Evolutionary conservation across 2,888 invertebrate genomes (phyloP).

Genomic region (Gnatocerus cornutus): DNA sequence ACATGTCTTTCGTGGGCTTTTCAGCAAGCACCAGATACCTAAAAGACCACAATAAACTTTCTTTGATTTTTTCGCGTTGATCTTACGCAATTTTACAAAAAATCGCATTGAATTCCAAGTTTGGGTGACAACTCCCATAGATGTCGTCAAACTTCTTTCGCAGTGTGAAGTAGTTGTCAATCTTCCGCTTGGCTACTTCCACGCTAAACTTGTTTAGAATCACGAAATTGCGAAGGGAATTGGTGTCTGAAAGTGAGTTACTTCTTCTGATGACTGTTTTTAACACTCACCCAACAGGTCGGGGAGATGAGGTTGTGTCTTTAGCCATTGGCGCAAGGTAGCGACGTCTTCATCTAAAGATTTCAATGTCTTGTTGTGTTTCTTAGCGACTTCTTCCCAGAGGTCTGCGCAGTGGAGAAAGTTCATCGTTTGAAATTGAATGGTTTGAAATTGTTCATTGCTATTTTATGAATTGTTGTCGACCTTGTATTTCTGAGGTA

Average conservation of each 20-base stretch:
- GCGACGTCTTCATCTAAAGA: background rate
- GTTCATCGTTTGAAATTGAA: no score
- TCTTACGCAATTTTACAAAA: background rate
- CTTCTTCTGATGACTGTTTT: background rate
- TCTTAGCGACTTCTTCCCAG: background rate
- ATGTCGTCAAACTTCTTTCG: background rate
- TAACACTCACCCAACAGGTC: background rate
- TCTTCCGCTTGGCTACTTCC: slow-evolving; percentile 8
- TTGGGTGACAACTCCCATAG: background rate
- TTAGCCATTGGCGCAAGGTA: background rate
- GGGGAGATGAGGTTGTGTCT: background rate
- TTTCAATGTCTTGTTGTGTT: background rate
- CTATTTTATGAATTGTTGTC: no score
- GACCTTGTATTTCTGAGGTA: no score
- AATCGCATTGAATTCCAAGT: background rate
- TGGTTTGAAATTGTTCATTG: no score
- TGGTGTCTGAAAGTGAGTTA: background rate
- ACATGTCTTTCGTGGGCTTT: background rate
- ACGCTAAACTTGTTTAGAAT: slow-evolving; percentile 9
- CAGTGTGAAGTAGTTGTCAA: slow-evolving; percentile 3
- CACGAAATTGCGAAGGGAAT: slow-evolving; percentile 1
- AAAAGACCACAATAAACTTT: background rate
- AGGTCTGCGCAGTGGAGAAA: background rate
- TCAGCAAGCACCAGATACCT: background rate
- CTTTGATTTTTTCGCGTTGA: background rate